Percentiles rank a stretch among this genome's conserved stretches.
These are phyloP conservation scores for Augochlora pura DNA, from an alignment of 1,140 invertebrate genomes.

Conservation along the genomic window DNA sequence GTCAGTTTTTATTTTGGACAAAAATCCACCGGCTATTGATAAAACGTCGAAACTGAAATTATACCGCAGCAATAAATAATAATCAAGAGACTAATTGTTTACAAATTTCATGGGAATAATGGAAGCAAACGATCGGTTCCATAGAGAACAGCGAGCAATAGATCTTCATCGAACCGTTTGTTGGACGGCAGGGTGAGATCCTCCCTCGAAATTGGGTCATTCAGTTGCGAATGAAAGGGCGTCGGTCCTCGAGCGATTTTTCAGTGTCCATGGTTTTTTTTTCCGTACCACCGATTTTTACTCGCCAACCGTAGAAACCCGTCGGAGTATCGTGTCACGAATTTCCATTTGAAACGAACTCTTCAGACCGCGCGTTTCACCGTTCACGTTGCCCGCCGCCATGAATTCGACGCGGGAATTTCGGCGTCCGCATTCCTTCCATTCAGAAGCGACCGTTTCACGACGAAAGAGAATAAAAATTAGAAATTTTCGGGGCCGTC, in stretches of 20 bases:
- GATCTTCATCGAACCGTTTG: slow-evolving; percentile 68
- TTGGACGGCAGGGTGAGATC: slow-evolving; percentile 41
- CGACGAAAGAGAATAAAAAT: slow-evolving; percentile 2
- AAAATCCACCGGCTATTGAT: too few relatives aligned
- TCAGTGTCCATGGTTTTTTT: slow-evolving; percentile 45
- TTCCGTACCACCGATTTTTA: slow-evolving; percentile 52
- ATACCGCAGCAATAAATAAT: too few relatives aligned
- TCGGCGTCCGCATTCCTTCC: not conserved
- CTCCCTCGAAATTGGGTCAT: slow-evolving; percentile 58
- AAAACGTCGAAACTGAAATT: too few relatives aligned
- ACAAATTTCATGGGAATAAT: not conserved
- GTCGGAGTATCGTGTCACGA: slow-evolving; percentile 29
- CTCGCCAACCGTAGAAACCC: slow-evolving; percentile 45
- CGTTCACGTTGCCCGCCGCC: slow-evolving; percentile 19
- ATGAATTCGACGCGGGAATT: slow-evolving; percentile 36
- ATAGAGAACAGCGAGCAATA: slow-evolving; percentile 46
- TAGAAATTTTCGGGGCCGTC: not conserved
- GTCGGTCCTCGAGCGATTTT: slow-evolving; percentile 37
- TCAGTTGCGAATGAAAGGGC: slow-evolving; percentile 59
- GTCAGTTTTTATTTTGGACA: too few relatives aligned
- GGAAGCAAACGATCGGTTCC: not conserved
- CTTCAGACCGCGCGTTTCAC: not conserved
- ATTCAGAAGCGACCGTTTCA: not conserved
- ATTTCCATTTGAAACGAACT: slow-evolving; percentile 58
- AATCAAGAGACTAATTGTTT: not conserved